Percentiles rank a stretch among this genome's conserved stretches.
Evolutionary conservation across 2,888 invertebrate genomes (phyloP).

Genomic region (Mantis religiosa): DNA sequence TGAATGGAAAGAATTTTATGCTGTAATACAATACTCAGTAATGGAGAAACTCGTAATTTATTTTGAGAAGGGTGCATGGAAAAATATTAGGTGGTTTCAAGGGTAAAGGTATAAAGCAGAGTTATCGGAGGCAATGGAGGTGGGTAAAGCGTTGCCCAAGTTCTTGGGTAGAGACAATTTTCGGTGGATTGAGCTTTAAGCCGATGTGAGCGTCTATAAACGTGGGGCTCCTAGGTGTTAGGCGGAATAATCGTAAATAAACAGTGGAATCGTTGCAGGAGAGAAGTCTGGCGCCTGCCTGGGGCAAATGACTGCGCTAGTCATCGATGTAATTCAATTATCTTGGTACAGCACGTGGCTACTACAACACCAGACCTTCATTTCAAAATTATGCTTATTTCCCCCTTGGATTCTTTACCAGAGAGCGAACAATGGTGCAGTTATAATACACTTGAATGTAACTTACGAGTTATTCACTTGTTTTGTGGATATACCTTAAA

Average conservation of each 20-base stretch:
- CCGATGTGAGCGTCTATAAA: background rate
- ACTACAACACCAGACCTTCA: background rate
- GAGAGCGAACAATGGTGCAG: too few species aligned
- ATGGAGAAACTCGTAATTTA: too few species aligned
- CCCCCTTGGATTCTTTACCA: background rate
- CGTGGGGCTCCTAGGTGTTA: background rate
- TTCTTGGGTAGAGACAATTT: background rate
- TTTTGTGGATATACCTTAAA: too few species aligned
- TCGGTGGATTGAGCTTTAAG: background rate
- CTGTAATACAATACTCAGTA: too few species aligned
- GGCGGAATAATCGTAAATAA: background rate
- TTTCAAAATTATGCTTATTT: background rate
- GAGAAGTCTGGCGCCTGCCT: background rate
- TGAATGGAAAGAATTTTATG: too few species aligned
- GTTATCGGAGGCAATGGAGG: background rate
- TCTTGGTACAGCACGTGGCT: background rate
- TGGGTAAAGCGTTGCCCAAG: background rate
- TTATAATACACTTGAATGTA: too few species aligned
- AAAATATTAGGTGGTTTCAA: too few species aligned
- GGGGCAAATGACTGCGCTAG: background rate
- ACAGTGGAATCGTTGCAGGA: background rate
- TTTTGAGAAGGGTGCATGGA: too few species aligned
- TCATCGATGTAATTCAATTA: background rate
- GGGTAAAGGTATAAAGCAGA: too few species aligned
- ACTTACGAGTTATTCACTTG: too few species aligned